Base-by-base conservation (phyloP, 2,888 invertebrate species). In the Sialis lutaria region DNA sequence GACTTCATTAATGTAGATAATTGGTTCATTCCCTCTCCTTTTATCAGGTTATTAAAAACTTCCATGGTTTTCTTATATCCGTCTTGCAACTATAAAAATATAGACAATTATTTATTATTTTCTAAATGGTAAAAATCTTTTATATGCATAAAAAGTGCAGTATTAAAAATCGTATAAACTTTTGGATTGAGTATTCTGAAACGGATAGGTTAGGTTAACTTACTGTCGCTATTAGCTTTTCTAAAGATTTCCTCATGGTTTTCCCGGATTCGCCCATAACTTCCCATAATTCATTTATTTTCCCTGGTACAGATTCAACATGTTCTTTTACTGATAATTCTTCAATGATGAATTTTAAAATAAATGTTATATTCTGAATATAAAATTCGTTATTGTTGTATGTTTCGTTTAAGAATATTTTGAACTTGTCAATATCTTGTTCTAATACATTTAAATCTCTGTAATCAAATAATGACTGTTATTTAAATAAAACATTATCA, bases 191-290 rank as follows among this genome's bases (percentile, higher is more conserved):
- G 10, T 35, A 35, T 3, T 8, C 7, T 34, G n/a, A n/a, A n/a
- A n/a, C n/a, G n/a, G n/a, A n/a, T n/a, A n/a, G n/a, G n/a, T n/a
- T n/a, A n/a, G n/a, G n/a, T n/a, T n/a, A 22, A 53, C 58, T 58
- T 64, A 72, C 71, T 44, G 78, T 75, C 50, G 83, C 79, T 0
- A 85, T 77, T 0, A 85, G 72, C 76, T 80, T 85, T 0, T 78
- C 64, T 7, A 88, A 66, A 53, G 84, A 84, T 52, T 82, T 77
- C 42, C 83, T 77, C 13, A 88, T 74, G 0, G 84, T 84, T 53
- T 79, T 73, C 6, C 86, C 86, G 0, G 87, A 86, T 46, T 86
- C 85, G 0, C 87, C 88, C 83, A 88, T 83, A 55, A 84, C 77
- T 5, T 83, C 82, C 83, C 84, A 86, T 57, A 88, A 73, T 61